Evolutionary conservation across 64 coral and sea anemone species (phyloP), one percentile per base, ranked within the genome.

Genomic region (Stichodactyla mertensii): DNA sequence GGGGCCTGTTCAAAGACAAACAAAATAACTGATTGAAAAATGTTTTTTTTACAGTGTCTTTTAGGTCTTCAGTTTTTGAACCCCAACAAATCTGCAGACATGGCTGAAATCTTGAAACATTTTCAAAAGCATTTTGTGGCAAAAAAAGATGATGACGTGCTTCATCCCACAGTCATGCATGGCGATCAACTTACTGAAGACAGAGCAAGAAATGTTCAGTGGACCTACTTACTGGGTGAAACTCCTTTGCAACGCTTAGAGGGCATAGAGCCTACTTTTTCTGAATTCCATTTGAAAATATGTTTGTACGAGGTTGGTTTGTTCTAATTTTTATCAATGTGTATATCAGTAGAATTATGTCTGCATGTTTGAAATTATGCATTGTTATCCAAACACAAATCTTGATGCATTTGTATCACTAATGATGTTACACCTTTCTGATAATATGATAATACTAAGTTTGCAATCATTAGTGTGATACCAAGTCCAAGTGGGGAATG

Each of bases 181-280:
- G 88, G 88, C 10, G 88, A 89, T 56, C 80, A 89, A 60, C 61
- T 89, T 14, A 74, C 88, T 45, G 88, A 89, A 23, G 88, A 89
- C 16, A 20, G 77, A 23, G 54, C 77, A 4, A 52, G 87, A 55
- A 88, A 88, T 88, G 87, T 88, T 13, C 77, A 88, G 14, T 80
- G 77, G 77, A 81, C 87, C 6, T 81, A 61, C 61, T 22, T 1
- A 0, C 51, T 81, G 20, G 55, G 77, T 0, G 87, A 88, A 16
- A 81, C 77, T 78, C 10, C 11, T 16, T 27, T 62, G 1, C 54
- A 88, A 52, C 77, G 77, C 13, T 53, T 88, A 14, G 77, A 88
- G n/a, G 87, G 87, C 15, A 55, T 87, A 13, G 51, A 86, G 18
- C 58, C 85, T 52, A 67, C 85, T 18, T 86, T 86, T 52, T 64